These are phyloP conservation scores for Nomada ruficornis DNA, from an alignment of 2,888 invertebrate genomes.

Conservation along the genomic window DNA sequence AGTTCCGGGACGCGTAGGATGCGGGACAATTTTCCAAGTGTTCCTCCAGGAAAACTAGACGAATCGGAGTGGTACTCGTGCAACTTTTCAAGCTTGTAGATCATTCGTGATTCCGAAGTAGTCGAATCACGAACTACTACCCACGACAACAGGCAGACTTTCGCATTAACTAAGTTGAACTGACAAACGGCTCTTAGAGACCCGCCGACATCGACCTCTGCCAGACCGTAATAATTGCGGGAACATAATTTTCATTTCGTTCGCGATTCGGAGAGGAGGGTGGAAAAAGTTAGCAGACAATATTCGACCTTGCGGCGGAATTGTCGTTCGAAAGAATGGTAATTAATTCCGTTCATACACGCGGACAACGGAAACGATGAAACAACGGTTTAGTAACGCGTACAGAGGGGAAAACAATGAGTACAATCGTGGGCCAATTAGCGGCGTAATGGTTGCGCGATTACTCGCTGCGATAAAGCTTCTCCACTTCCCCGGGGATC, in stretches of 20 bases:
- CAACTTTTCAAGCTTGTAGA: slow-evolving; percentile 61
- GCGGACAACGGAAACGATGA: slow-evolving; percentile 23
- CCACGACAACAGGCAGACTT: slow-evolving; percentile 9
- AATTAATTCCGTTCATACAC: slow-evolving; percentile 14
- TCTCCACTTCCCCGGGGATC: slow-evolving; percentile 5
- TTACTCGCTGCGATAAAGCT: slow-evolving; percentile 41
- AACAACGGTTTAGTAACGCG: neutral
- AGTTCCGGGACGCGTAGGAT: slow-evolving; percentile 29
- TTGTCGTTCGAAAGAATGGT: slow-evolving; percentile 14
- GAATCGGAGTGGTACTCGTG: slow-evolving; percentile 53
- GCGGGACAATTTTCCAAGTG: slow-evolving; percentile 60
- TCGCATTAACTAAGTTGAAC: slow-evolving; percentile 28
- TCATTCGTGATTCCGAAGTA: slow-evolving; percentile 34
- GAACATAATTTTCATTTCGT: neutral
- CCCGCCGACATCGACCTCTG: neutral
- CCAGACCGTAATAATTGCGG: neutral
- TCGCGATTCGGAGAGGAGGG: neutral
- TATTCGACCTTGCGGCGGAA: slow-evolving; percentile 5
- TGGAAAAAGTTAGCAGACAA: neutral
- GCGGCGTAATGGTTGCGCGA: slow-evolving; percentile 35
- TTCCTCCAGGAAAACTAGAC: slow-evolving; percentile 45
- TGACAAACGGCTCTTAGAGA: neutral
- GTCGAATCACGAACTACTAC: slow-evolving; percentile 9
- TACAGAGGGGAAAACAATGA: slow-evolving; percentile 20
- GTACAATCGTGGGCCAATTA: slow-evolving; percentile 40